phyloP scores from a whole-genome alignment of 2,113 vertebrate genomes.

The Lagopus muta region DNA sequence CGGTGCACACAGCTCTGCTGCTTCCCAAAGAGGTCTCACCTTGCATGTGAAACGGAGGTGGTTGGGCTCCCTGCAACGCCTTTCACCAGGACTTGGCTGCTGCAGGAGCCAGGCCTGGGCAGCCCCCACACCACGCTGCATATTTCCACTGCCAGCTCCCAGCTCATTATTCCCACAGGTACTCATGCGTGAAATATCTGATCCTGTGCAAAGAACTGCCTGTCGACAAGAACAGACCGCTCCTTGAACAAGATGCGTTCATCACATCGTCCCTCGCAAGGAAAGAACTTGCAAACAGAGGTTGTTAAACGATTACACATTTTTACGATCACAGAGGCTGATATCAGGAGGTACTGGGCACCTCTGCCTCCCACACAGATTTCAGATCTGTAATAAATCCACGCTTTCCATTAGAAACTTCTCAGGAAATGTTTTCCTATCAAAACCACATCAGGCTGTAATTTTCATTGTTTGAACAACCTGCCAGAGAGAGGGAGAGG shows the following conservation, averaged over 20 bases:
- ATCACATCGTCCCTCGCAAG: constrained; percentile 18
- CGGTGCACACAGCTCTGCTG: constrained; percentile 4
- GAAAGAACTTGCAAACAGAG: neutral
- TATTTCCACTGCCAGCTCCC: neutral
- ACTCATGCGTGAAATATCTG: neutral
- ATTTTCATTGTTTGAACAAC: constrained; percentile 47
- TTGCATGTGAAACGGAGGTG: neutral
- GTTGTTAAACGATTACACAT: neutral
- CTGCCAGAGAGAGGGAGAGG: neutral
- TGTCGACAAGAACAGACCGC: neutral
- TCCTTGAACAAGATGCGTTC: neutral
- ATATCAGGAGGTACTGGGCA: neutral
- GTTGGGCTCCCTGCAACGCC: neutral
- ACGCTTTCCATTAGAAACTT: neutral
- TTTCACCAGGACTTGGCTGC: neutral
- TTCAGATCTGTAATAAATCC: constrained; percentile 7
- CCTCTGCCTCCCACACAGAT: neutral
- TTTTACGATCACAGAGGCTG: neutral
- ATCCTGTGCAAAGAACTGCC: neutral
- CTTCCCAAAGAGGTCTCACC: neutral
- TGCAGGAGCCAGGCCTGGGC: neutral
- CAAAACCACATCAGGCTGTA: neutral
- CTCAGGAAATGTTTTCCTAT: neutral
- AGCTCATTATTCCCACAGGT: constrained; percentile 16
- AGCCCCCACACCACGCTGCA: neutral